Evolutionary conservation across 2,113 vertebrate species (phyloP), one percentile per base, ranked within the genome.

Genomic region (Nycticryphes semicollaris): DNA sequence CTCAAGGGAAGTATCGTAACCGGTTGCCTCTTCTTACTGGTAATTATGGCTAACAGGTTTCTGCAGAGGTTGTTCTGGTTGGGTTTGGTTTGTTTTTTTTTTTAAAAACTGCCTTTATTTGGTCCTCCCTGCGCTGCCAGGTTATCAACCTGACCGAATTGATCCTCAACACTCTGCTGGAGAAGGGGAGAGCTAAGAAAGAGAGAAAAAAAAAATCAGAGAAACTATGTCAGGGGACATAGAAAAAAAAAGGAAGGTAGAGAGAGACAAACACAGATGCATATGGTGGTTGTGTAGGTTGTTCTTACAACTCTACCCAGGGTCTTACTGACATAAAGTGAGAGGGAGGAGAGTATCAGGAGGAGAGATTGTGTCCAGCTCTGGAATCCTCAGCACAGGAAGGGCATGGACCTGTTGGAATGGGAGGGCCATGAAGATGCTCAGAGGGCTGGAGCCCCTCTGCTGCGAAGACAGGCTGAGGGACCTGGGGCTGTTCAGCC

Each of bases 271-370:
- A 35, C 14, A 33, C 19, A 10, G 35, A 4, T 19, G 12, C 8
- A 6, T 1, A n/a, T n/a, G n/a, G 0, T 16, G 17, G 19, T 25
- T 48, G 28, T 20, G 1, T 5, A 66, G 24, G 37, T 17, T 1
- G 31, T 25, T 56, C 13, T 51, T 37, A 16, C 1, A 2, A n/a
- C 30, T 76, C n/a, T 75, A 68, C 12, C n/a, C 45, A 47, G 62
- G 62, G 7, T 45, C 53, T n/a, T 17, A 10, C 18, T 30, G 50
- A 76, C 54, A 48, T 56, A 50, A 37, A 5, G 28, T 37, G 53
- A 69, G 45, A 85, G 20, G 56, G 20, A 69, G 15, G 14, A 33
- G 24, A 31, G 24, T 47, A 78, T 23, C 31, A 56, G n/a, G 57
- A 78, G 51, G 22, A 67, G 68, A 86, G 59, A 39, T 63, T 53